Evolutionary conservation across 2,888 invertebrate species (phyloP).

Genomic region (Trichacis sp.): DNA sequence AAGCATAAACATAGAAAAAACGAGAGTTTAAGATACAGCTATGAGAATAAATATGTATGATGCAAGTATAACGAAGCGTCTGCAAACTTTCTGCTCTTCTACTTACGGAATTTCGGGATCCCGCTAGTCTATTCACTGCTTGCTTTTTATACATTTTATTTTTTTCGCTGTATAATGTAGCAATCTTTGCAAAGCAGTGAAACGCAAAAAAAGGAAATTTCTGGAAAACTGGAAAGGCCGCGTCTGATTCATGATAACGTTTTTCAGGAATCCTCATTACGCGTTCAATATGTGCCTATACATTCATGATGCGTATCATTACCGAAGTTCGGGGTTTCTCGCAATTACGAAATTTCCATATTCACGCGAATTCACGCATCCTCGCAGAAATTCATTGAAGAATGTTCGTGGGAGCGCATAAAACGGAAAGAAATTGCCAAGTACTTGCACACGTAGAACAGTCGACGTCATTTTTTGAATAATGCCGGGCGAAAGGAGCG

Average conservation of each 20-base stretch:
- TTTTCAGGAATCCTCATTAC: not conserved
- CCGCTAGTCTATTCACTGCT: slow-evolving; percentile 49
- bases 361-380: too few species aligned
- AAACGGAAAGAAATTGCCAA: slow-evolving; percentile 16
- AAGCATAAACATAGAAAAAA: too few species aligned
- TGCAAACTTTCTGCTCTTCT: slow-evolving; percentile 31
- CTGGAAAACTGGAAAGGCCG: not conserved
- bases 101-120: slow-evolving; percentile 24
- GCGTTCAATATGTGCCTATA: not conserved
- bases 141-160: not conserved
- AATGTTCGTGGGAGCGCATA: slow-evolving; percentile 51
- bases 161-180: not conserved
- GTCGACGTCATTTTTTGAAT: slow-evolving; percentile 38
- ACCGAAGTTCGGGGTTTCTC: too few species aligned
- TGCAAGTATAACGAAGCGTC: slow-evolving; percentile 43
- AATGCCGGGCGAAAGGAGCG: slow-evolving; percentile 37
- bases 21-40: slow-evolving; percentile 32
- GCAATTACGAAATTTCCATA: too few species aligned
- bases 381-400: not conserved
- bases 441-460: slow-evolving; percentile 46
- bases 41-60: slow-evolving; percentile 54
- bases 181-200: not conserved
- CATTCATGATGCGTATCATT: not conserved
- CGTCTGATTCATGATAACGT: not conserved
- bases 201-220: not conserved